Conservation (phyloP, 2,888 invertebrate genomes). For the Pocota personata region DNA sequence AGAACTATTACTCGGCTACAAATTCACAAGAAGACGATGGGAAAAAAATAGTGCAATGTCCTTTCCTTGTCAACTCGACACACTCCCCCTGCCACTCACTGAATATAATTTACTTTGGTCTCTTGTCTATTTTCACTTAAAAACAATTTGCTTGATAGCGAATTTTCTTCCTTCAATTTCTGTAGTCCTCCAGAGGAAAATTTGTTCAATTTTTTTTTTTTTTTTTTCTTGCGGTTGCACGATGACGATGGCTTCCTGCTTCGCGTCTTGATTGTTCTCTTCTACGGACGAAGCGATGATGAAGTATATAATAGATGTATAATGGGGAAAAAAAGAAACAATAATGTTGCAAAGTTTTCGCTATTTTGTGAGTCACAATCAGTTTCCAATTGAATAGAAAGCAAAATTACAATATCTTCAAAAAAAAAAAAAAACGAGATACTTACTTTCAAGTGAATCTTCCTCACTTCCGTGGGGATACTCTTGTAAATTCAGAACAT, state of each 20-base stretch:
- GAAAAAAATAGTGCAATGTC: constrained; percentile 70
- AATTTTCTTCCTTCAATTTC: constrained; percentile 71
- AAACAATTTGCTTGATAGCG: constrained; percentile 74
- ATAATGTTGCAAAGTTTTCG: constrained; percentile 60
- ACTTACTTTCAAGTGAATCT: constrained; percentile 33
- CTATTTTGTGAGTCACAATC: constrained; percentile 70
- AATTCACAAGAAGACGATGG: neutral
- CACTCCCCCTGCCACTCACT: neutral
- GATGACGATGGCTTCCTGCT: constrained; percentile 68
- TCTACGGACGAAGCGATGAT: constrained; percentile 42
- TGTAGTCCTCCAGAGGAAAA: constrained; percentile 54
- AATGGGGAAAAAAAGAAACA: constrained; percentile 47
- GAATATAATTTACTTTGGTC: constrained; percentile 73
- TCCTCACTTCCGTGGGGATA: neutral
- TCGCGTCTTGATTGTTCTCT: constrained; percentile 46
- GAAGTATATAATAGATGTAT: constrained; percentile 65
- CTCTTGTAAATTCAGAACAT: neutral
- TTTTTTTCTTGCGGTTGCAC: constrained; percentile 55
- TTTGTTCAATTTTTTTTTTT: constrained; percentile 12
- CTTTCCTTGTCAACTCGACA: constrained; percentile 69
- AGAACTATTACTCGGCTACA: constrained; percentile 46
- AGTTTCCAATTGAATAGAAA: constrained; percentile 74
- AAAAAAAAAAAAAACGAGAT: constrained; percentile 32
- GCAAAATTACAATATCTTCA: constrained; percentile 67
- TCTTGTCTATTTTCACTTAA: constrained; percentile 74